Percentiles rank a stretch among this genome's conserved stretches.
Evolutionary conservation across 2,113 vertebrate genomes (phyloP).

Genomic region (Tichodroma muraria): DNA sequence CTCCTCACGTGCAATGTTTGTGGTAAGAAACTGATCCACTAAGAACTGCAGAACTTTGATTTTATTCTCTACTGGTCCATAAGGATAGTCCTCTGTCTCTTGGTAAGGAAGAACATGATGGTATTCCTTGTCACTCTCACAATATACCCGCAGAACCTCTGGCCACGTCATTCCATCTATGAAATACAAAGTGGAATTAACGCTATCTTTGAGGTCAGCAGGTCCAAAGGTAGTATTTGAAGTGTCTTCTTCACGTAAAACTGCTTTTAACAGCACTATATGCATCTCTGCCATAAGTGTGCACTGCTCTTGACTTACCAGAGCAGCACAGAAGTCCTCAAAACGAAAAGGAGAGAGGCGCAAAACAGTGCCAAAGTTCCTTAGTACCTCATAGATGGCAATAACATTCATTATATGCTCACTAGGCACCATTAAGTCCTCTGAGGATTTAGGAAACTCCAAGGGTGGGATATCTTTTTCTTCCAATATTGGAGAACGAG

Average conservation of each 20-base stretch:
- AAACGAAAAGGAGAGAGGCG: constrained; percentile 96
- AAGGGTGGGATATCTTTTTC: constrained; percentile 91
- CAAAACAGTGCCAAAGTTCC: constrained; percentile 94
- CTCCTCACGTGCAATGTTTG: constrained; percentile 96
- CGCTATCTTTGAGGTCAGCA: constrained; percentile 96
- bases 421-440: constrained; percentile 91
- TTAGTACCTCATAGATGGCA: constrained; percentile 93
- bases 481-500: constrained; percentile 90
- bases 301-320: constrained; percentile 95
- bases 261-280: constrained; percentile 89
- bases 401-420: constrained; percentile 91
- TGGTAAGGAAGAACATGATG: constrained; percentile 89
- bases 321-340: constrained; percentile 95
- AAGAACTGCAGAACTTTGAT: constrained; percentile 96
- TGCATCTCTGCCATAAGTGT: constrained; percentile 96
- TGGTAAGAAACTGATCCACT: constrained; percentile 97
- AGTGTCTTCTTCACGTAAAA: constrained; percentile 94
- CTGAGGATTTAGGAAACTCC: constrained; percentile 88
- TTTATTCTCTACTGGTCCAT: constrained; percentile 88
- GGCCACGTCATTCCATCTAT: constrained; percentile 99
- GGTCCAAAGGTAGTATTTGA: constrained; percentile 98
- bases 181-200: constrained; percentile 96
- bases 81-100: constrained; percentile 94
- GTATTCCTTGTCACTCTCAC: constrained; percentile 93
- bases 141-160: constrained; percentile 93